Conservation (phyloP, 1,140 invertebrate species). For the Lucilia cuprina region DNA sequence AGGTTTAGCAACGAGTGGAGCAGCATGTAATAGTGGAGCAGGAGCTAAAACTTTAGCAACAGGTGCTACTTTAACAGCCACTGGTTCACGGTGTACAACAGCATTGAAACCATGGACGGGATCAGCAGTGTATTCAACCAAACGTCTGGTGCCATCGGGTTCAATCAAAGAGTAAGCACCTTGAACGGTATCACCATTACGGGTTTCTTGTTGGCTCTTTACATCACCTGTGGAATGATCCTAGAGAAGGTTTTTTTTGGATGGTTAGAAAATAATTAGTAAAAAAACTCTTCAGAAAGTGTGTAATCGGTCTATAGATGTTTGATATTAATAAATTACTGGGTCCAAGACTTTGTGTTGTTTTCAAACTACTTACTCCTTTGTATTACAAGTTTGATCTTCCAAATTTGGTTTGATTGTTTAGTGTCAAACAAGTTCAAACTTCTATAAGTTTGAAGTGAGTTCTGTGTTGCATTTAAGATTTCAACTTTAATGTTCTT, state of each 20-base stretch:
- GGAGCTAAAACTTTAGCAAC: conserved; percentile 58
- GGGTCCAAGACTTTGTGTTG: no score
- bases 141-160: conserved; percentile 66
- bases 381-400: no score
- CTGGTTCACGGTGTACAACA: conserved; percentile 63
- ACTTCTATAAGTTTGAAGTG: no score
- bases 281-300: no score
- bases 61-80: conserved; percentile 55
- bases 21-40: conserved; percentile 50
- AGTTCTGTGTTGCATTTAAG: no score
- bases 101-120: conserved; percentile 66
- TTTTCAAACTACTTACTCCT: no score
- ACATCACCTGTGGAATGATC: conserved; percentile 68
- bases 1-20: conserved; percentile 44
- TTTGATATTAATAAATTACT: no score
- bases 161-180: conserved; percentile 68
- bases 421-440: no score
- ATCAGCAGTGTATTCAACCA: conserved; percentile 67
- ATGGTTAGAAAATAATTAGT: no score
- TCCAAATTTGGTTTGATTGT: no score
- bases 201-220: conserved; percentile 68
- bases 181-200: conserved; percentile 68
- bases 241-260: conserved; percentile 43
- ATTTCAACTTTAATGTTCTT: no score
- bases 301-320: no score